Evolutionary conservation across 2,113 vertebrate genomes (phyloP).

Genomic region (Suncus etruscus): DNA sequence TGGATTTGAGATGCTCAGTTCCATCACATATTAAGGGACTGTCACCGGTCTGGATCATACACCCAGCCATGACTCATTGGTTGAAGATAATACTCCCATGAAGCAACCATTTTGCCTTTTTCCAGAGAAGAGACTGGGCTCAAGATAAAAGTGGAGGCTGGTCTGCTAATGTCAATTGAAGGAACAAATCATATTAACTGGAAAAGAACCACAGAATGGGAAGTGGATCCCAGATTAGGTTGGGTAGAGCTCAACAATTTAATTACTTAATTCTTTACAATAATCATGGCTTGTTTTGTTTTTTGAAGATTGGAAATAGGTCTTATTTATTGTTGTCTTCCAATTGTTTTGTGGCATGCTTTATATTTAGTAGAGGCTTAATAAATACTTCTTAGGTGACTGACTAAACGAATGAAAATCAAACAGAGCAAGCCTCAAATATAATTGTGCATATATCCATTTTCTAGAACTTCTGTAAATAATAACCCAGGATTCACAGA

Average conservation of each 20-base stretch:
- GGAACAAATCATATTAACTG: constrained; percentile 64
- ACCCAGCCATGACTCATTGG: constrained; percentile 66
- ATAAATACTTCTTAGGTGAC: not conserved
- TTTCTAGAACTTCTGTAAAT: not conserved
- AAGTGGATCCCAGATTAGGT: not conserved
- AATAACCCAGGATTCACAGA: not conserved
- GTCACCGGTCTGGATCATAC: constrained; percentile 42
- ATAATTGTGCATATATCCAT: not conserved
- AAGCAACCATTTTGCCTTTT: constrained; percentile 65
- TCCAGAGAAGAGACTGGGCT: constrained; percentile 60
- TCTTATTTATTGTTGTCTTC: not conserved
- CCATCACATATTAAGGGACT: constrained; percentile 55
- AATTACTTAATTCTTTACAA: constrained; percentile 48
- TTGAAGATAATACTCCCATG: constrained; percentile 52
- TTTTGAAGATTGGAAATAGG: constrained; percentile 9
- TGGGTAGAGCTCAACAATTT: not conserved
- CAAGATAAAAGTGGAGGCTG: constrained; percentile 52
- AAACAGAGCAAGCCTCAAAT: not conserved
- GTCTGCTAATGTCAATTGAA: not conserved
- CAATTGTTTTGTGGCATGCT: not conserved
- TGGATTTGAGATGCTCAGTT: constrained; percentile 44
- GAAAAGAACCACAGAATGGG: constrained; percentile 50
- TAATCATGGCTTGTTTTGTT: not conserved
- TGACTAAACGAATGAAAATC: constrained; percentile 14
- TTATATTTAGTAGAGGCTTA: constrained; percentile 6